Evolutionary conservation across 2,797 vertebrate genomes (phyloP), one percentile per base, ranked within the genome.

Genomic region (Rhynchotus rufescens): DNA sequence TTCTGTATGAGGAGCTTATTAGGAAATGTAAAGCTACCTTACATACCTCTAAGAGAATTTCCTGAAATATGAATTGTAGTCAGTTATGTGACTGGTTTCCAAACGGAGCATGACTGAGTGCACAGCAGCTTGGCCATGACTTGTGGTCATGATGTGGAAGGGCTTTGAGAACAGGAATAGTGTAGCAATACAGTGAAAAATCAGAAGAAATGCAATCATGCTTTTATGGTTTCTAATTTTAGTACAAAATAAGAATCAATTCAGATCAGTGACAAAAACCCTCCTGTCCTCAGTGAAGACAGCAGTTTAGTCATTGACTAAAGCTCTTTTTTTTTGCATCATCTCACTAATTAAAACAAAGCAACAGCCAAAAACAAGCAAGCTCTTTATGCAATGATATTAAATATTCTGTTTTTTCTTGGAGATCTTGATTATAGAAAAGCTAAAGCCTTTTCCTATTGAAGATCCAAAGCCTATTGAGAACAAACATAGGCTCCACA

Each of bases 1-100:
- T 76, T 52, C 52, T 54, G 9, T 34, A 5, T 8, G 4, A 74
- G 42, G 16, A 0, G 0, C 25, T 3, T 21, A 6, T 75, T 42
- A 69, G 66, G 19, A 47, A 25, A 4, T 12, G 38, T 34, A 67
- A 77, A 71, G 15, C 12, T 9, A 30, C 6, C 2, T 1, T 14
- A 25, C 16, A 28, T 14, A 4, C 20, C 28, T 76, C 81, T 62
- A 26, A 30, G 61, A 67, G 30, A 52, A 74, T 77, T 57, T 42
- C 38, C 56, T 64, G 68, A 38, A 65, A 15, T 17, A 10, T 51
- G 45, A 61, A n/a, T 45, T n/a, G 32, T 23, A 26, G 47, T 28
- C 26, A 7, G 8, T 38, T 34, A 19, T 6, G 42, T 36, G 34
- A 26, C 25, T 61, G 47, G 26, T 21, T 78, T 28, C 65, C 85